Evolutionary conservation across 35 echinoderm and acorn worm species (phyloP).

Genomic region (Nesometra sesokonis): DNA sequence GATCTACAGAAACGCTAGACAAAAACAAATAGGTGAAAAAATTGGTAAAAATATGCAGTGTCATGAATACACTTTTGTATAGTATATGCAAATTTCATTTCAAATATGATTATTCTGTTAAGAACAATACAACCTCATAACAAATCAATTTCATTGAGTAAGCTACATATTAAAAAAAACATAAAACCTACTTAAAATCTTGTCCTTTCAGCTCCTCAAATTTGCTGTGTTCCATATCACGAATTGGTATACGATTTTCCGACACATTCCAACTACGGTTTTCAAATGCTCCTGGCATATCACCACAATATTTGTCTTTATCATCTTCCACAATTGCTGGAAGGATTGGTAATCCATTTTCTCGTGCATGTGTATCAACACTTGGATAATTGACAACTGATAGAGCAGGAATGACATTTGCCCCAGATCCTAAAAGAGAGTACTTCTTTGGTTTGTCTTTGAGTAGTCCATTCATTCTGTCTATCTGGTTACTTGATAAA

Average conservation of each 20-base stretch:
- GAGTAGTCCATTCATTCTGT: conserved; percentile 53
- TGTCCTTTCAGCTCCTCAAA: conserved; percentile 78
- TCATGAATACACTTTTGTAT: too few relatives aligned
- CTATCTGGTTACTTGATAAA: conserved; percentile 82
- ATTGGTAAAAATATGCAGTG: too few relatives aligned
- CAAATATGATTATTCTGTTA: too few relatives aligned
- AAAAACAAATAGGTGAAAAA: too few relatives aligned
- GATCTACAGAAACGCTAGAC: too few relatives aligned
- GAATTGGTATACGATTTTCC: conserved; percentile 70
- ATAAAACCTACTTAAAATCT: conserved; percentile 73
- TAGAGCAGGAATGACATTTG: conserved; percentile 72
- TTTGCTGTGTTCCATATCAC: conserved; percentile 83
- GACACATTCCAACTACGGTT: conserved; percentile 39
- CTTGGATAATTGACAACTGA: conserved; percentile 75
- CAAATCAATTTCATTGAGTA: too few relatives aligned
- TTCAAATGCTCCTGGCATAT: conserved; percentile 67
- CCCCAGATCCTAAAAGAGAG: conserved; percentile 32
- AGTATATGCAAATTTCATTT: too few relatives aligned
- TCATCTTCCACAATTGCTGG: conserved; percentile 24
- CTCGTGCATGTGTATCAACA: conserved; percentile 72
- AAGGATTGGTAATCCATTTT: conserved; percentile 37
- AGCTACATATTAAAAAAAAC: too few relatives aligned
- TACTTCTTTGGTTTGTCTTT: conserved; percentile 69
- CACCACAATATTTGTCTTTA: conserved; percentile 41
- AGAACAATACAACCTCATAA: too few relatives aligned